phyloP scores from a whole-genome alignment of 2,113 vertebrate species.

The Ammodramus savannarum region DNA sequence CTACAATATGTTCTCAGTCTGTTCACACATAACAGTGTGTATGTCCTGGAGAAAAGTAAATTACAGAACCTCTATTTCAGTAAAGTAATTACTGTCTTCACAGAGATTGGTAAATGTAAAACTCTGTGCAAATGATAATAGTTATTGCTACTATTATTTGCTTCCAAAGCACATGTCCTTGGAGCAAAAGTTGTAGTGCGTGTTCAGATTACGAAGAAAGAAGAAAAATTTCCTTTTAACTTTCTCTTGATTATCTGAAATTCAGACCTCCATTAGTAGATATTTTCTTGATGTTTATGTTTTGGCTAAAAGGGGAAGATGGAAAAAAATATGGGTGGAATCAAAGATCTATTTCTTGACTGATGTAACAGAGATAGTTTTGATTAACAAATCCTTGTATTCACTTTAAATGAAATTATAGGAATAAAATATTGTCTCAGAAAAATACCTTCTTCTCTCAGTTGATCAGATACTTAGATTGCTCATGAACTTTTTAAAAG shows the following conservation, averaged over 20 bases:
- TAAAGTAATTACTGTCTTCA: slow-evolving; percentile 1
- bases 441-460: not conserved
- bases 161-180: not conserved
- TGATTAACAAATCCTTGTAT: not conserved
- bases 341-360: not conserved
- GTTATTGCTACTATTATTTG: not conserved
- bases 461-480: not conserved
- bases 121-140: not conserved
- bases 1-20: not conserved
- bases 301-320: not conserved
- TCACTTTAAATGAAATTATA: not conserved
- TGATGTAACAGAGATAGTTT: not conserved
- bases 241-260: not conserved
- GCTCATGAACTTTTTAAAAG: not conserved
- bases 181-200: fast-evolving
- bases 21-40: not conserved
- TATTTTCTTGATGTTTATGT: not conserved
- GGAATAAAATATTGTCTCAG: not conserved
- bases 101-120: not conserved
- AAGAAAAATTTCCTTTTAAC: not conserved
- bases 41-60: not conserved
- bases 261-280: not conserved
- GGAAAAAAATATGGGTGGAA: not conserved
- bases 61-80: not conserved
- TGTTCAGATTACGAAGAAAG: not conserved